phyloP scores from a whole-genome alignment of 1,140 invertebrate species.

The Metaphire vulgaris region DNA sequence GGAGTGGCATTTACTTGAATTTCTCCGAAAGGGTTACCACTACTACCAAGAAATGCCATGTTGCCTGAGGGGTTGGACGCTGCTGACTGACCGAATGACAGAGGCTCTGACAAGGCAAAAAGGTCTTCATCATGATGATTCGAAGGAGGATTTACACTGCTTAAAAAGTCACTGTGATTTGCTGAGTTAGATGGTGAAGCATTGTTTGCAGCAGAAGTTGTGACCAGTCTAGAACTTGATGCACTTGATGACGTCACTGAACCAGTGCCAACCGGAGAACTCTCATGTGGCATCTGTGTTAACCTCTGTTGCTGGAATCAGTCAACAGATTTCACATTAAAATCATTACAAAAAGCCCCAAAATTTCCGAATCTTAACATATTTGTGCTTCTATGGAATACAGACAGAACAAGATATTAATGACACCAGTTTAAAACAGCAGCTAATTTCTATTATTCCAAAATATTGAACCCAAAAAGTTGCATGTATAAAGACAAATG shows the following conservation, averaged over 20 bases:
- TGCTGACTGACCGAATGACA: background rate
- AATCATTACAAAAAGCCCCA: too few species aligned
- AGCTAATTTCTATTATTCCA: too few species aligned
- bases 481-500: too few species aligned
- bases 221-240: slow-evolving; percentile 6
- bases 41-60: background rate
- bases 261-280: slow-evolving; percentile 8
- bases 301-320: slow-evolving; percentile 19
- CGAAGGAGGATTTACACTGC: background rate
- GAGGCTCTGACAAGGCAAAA: background rate
- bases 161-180: background rate
- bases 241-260: too few species aligned
- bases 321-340: too few species aligned
- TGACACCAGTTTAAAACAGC: too few species aligned
- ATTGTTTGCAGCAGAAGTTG: slow-evolving; percentile 1
- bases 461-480: too few species aligned
- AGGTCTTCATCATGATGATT: background rate
- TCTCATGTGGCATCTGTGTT: slow-evolving; percentile 8
- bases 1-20: background rate
- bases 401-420: too few species aligned
- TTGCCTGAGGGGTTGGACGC: background rate
- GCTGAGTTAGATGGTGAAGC: background rate
- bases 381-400: too few species aligned
- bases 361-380: too few species aligned
- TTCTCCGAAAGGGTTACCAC: background rate